These are phyloP conservation scores for Pyralis farinalis DNA, from an alignment of 2,888 invertebrate genomes.

Conservation along the genomic window DNA sequence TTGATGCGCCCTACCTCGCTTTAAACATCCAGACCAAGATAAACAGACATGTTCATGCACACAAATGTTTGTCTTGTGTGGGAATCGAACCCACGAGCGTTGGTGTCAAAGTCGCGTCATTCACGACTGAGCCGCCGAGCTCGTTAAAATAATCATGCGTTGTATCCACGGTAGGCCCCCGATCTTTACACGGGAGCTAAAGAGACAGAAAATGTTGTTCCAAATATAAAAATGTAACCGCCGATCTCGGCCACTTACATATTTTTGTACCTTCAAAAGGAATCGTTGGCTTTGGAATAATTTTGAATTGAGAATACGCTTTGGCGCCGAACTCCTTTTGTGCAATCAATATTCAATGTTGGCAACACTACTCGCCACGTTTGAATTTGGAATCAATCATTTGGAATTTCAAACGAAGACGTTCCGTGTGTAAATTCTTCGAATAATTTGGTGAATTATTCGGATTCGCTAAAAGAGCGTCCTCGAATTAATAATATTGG, in stretches of 20 bases:
- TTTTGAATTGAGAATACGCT: constrained; percentile 81
- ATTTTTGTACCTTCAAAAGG: constrained; percentile 77
- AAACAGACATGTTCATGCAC: no score
- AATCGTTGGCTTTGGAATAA: constrained; percentile 70
- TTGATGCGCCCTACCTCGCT: no score
- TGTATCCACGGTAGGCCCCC: no score
- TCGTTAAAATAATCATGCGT: no score
- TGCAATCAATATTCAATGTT: constrained; percentile 81
- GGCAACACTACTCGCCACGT: constrained; percentile 55
- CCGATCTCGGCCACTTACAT: constrained; percentile 77
- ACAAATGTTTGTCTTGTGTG: no score
- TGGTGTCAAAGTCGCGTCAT: no score
- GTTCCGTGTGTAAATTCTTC: constrained; percentile 34
- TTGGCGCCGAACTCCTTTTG: constrained; percentile 75
- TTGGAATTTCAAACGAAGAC: constrained; percentile 56
- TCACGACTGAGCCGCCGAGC: no score
- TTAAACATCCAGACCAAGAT: no score
- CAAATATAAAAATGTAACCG: constrained; percentile 67
- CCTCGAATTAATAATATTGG: no score
- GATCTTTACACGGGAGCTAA: constrained; percentile 15
- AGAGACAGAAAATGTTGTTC: constrained; percentile 39
- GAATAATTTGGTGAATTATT: constrained; percentile 10
- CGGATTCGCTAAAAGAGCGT: no score
- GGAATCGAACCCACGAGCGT: no score
- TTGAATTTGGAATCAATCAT: constrained; percentile 67